phyloP scores from a whole-genome alignment of 1,140 invertebrate species.

The Sinella curviseta region DNA sequence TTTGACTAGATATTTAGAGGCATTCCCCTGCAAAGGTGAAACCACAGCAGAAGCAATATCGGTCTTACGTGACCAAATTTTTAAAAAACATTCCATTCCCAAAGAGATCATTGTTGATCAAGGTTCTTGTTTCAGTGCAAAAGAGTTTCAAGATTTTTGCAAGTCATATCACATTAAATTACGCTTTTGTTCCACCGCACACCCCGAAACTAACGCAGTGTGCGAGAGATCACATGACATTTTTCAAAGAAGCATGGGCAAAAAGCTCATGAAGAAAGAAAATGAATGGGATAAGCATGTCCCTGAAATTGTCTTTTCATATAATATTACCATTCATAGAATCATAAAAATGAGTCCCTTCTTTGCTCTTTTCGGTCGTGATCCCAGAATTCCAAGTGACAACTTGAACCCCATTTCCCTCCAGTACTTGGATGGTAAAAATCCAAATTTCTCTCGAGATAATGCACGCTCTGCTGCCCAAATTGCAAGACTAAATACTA shows the following conservation, averaged over 20 bases:
- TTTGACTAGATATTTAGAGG: conserved; percentile 34
- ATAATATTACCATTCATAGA: conserved; percentile 56
- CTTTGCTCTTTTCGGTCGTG: conserved; percentile 55
- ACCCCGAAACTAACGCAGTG: conserved; percentile 46
- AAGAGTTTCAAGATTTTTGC: conserved; percentile 50
- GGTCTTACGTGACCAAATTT: not conserved
- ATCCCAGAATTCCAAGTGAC: conserved; percentile 50
- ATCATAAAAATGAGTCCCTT: conserved; percentile 54
- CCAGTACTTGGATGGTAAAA: not conserved
- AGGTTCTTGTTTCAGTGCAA: conserved; percentile 51
- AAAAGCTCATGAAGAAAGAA: conserved; percentile 52
- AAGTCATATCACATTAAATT: conserved; percentile 45
- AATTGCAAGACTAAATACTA: not conserved
- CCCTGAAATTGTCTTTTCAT: conserved; percentile 55
- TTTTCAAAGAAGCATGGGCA: conserved; percentile 31
- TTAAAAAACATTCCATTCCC: conserved; percentile 41
- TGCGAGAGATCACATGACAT: conserved; percentile 47
- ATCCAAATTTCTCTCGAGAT: not conserved
- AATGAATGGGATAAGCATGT: conserved; percentile 57
- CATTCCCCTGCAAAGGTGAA: not conserved
- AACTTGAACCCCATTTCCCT: not conserved
- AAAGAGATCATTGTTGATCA: conserved; percentile 51
- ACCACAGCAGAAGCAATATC: not conserved
- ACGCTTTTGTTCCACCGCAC: not conserved
- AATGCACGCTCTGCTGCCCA: not conserved